Percentiles rank a stretch among this genome's conserved stretches.
Conservation (phyloP, 2,113 vertebrate species). For the Micronisus gabar region DNA sequence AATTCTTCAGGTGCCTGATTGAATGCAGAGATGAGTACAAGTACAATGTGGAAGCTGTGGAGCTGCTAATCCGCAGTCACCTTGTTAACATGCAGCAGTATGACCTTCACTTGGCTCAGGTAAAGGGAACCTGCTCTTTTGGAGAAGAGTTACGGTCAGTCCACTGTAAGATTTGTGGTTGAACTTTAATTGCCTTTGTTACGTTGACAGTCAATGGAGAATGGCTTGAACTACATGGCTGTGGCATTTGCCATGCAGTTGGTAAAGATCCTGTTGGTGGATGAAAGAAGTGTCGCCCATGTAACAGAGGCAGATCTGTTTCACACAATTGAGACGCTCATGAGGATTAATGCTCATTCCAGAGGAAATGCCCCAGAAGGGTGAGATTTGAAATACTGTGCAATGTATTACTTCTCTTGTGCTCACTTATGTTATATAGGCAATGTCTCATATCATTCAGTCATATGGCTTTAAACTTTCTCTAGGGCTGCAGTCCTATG, state of each 20-base stretch:
- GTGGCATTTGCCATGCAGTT: slow-evolving; percentile 98
- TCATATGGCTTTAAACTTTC: background rate
- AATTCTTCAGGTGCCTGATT: slow-evolving; percentile 87
- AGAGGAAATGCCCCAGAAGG: slow-evolving; percentile 97
- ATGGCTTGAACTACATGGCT: slow-evolving; percentile 98
- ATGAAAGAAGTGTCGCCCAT: slow-evolving; percentile 93
- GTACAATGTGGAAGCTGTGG: slow-evolving; percentile 97
- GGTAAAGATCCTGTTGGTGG: slow-evolving; percentile 95
- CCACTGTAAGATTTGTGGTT: background rate
- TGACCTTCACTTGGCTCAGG: slow-evolving; percentile 96
- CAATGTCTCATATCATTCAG: fast-evolving
- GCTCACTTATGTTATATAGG: background rate
- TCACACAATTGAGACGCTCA: slow-evolving; percentile 97
- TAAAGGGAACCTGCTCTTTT: slow-evolving; percentile 48
- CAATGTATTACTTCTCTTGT: background rate
- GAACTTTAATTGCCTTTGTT: background rate
- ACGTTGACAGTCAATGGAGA: slow-evolving; percentile 91
- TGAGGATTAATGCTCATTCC: slow-evolving; percentile 98
- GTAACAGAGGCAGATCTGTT: slow-evolving; percentile 97
- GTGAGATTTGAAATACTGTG: slow-evolving; percentile 69
- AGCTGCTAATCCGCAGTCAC: slow-evolving; percentile 94
- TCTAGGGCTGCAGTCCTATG: background rate
- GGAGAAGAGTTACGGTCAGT: background rate
- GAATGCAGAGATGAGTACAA: slow-evolving; percentile 98
- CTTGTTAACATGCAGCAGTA: slow-evolving; percentile 99